Evolutionary conservation across 37 sponge, comb jelly and placozoan species (phyloP).

Genomic region (Halichondria panicea): DNA sequence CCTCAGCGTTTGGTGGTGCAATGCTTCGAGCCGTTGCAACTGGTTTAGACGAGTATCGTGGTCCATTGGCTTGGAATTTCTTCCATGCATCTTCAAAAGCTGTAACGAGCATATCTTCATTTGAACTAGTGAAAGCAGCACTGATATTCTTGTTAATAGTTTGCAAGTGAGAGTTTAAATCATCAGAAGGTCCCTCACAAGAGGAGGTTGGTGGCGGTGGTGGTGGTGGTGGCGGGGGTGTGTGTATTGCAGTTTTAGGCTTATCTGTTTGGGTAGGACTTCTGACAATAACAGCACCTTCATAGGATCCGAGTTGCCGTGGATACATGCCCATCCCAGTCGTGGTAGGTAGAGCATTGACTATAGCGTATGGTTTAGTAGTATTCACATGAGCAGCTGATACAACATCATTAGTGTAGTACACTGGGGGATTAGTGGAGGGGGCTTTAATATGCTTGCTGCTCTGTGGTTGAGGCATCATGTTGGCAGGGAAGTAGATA

Average conservation of each 20-base stretch:
- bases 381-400: conserved; percentile 11
- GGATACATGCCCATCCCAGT: not conserved
- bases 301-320: not conserved
- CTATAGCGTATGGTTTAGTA: conserved; percentile 61
- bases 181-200: too few species aligned
- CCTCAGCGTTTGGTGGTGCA: conserved; percentile 37
- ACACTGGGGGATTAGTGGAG: not conserved
- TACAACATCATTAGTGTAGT: not conserved
- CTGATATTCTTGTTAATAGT: conserved; percentile 35
- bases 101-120: conserved; percentile 34
- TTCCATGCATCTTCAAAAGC: conserved; percentile 66
- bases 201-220: not conserved
- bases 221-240: not conserved
- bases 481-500: too few species aligned
- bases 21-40: not conserved
- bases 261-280: not conserved
- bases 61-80: conserved; percentile 50
- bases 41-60: not conserved
- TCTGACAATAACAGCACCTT: not conserved
- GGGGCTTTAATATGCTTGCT: not conserved
- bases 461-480: too few species aligned
- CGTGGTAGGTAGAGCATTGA: conserved; percentile 30
- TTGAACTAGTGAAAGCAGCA: conserved; percentile 26
- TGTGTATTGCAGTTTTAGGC: not conserved
- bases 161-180: too few species aligned